A percentile compares a stretch with the other conserved stretches of the same genome.
Evolutionary conservation across 2,113 vertebrate species (phyloP).

Genomic region (Myotis davidii): DNA sequence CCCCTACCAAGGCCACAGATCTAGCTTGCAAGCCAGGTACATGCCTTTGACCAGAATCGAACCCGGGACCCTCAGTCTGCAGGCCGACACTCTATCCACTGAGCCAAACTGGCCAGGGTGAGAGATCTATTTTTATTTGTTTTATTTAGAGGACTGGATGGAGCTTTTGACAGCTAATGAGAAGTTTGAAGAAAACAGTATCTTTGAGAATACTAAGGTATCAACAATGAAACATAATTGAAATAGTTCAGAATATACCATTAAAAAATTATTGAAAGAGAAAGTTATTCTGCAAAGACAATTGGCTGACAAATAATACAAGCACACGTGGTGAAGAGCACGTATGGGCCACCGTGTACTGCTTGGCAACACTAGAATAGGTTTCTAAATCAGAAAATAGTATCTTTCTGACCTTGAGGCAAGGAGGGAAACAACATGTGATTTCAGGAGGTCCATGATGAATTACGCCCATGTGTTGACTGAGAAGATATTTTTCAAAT

Average conservation of each 20-base stretch:
- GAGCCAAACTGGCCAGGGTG: too few relatives aligned
- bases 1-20: too few relatives aligned
- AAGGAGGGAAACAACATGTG: constrained; percentile 22
- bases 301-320: background rate
- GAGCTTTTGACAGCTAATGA: background rate
- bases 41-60: too few relatives aligned
- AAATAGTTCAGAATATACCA: background rate
- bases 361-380: background rate
- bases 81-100: too few relatives aligned
- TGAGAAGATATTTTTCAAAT: constrained; percentile 43
- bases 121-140: constrained; percentile 25
- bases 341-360: background rate
- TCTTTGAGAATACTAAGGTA: constrained; percentile 29
- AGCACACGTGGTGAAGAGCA: background rate
- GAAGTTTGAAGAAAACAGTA: background rate
- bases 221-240: background rate
- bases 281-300: constrained; percentile 42
- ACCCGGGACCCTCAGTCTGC: too few relatives aligned
- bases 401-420: constrained; percentile 40
- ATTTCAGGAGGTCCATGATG: background rate
- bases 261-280: background rate
- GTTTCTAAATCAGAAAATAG: constrained; percentile 43
- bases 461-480: constrained; percentile 35
- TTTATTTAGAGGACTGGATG: constrained; percentile 17
- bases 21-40: too few relatives aligned